Evolutionary conservation across 2,797 vertebrate genomes (phyloP).

Genomic region (Otolemur crassicaudatus): DNA sequence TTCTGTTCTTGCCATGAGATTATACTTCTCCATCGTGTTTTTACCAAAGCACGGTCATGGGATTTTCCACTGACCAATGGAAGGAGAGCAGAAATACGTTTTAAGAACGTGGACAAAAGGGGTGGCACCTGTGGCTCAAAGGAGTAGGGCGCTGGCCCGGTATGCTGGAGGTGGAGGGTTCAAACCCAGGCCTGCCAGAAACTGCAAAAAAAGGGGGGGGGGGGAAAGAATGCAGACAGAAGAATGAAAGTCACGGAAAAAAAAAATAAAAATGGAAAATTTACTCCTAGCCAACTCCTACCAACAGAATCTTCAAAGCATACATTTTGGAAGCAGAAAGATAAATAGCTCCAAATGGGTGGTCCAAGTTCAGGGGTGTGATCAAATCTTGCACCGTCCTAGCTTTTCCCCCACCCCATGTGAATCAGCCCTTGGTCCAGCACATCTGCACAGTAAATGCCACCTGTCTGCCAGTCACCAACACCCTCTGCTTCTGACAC

Average conservation of each 20-base stretch:
- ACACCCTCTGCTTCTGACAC: background rate
- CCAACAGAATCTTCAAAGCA: background rate
- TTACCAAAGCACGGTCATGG: fast-evolving
- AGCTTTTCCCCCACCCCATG: background rate
- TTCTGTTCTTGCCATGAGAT: fast-evolving
- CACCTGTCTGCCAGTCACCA: fast-evolving
- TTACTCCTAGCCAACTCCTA: background rate
- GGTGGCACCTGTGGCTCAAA: too few relatives aligned
- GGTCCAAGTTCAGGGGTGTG: background rate
- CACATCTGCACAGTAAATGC: background rate
- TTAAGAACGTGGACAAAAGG: background rate
- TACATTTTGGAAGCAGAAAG: background rate
- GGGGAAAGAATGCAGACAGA: too few relatives aligned
- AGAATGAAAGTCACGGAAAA: background rate
- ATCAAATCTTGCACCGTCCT: background rate
- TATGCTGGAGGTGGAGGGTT: too few relatives aligned
- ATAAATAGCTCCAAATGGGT: fast-evolving
- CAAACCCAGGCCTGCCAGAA: too few relatives aligned
- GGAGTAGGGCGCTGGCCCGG: too few relatives aligned
- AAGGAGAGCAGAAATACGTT: fast-evolving
- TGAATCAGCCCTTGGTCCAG: background rate
- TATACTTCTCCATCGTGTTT: fast-evolving
- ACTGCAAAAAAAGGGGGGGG: too few relatives aligned
- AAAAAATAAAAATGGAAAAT: background rate
- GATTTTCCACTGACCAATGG: fast-evolving